Evolutionary conservation across 2,888 invertebrate genomes (phyloP).

Genomic region (Diarsia dahlii): DNA sequence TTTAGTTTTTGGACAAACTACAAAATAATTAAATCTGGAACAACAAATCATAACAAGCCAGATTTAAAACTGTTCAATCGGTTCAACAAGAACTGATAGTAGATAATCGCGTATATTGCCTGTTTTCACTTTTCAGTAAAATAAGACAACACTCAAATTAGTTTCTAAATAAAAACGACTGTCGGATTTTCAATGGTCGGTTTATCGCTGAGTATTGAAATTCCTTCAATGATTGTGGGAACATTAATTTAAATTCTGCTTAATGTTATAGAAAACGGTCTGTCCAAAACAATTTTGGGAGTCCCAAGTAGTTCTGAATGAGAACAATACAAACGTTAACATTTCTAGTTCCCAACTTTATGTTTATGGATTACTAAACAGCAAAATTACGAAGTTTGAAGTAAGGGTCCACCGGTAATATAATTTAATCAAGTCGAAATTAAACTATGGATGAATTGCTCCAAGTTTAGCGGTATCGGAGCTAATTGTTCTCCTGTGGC

Average conservation of each 20-base stretch:
- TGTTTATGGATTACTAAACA: slow-evolving; percentile 37
- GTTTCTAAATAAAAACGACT: background rate
- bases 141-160: background rate
- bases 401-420: slow-evolving; percentile 31
- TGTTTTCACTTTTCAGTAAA: slow-evolving; percentile 34
- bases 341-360: slow-evolving; percentile 34
- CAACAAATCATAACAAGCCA: slow-evolving; percentile 19
- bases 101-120: slow-evolving; percentile 33
- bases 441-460: slow-evolving; percentile 47
- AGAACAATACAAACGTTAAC: slow-evolving; percentile 50
- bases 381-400: slow-evolving; percentile 29
- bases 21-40: slow-evolving; percentile 9
- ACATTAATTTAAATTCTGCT: background rate
- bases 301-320: slow-evolving; percentile 34
- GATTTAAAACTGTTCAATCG: slow-evolving; percentile 37
- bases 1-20: background rate
- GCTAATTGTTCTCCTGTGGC: slow-evolving; percentile 35
- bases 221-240: background rate
- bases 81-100: slow-evolving; percentile 29
- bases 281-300: slow-evolving; percentile 34
- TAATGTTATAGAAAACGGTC: background rate
- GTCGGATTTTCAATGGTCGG: background rate
- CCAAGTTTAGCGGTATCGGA: slow-evolving; percentile 27
- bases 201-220: background rate
- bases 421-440: slow-evolving; percentile 46